Evolutionary conservation across 2,797 vertebrate genomes (phyloP).

Genomic region (Scolopax bukidnonensis): DNA sequence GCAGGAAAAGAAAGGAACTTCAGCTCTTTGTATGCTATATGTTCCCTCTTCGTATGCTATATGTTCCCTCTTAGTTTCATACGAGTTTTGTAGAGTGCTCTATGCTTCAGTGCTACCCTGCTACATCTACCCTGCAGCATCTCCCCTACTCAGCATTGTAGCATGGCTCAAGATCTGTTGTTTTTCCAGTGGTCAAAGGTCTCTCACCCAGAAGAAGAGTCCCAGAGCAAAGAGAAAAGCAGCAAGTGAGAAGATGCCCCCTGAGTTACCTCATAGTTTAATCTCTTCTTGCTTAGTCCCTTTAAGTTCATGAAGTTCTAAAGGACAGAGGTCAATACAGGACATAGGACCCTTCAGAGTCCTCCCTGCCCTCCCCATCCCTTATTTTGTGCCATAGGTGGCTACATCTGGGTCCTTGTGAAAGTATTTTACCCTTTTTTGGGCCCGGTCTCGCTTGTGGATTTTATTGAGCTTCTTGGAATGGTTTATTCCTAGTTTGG

Average conservation of each 20-base stretch:
- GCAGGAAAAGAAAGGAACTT: neutral
- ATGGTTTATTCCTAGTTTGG: conserved; percentile 89
- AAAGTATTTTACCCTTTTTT: conserved; percentile 81
- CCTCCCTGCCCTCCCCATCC: neutral
- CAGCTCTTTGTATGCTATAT: neutral
- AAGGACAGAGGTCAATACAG: neutral
- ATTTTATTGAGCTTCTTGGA: conserved; percentile 87
- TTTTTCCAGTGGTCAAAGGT: neutral
- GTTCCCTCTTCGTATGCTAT: neutral
- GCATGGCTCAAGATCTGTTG: neutral
- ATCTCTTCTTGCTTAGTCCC: neutral
- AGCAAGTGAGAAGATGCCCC: neutral
- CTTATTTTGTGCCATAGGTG: neutral
- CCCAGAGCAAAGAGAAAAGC: neutral
- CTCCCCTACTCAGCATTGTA: neutral
- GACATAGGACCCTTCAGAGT: neutral
- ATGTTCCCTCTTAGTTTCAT: neutral
- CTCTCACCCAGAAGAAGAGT: neutral
- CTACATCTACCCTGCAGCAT: neutral
- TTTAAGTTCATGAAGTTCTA: neutral
- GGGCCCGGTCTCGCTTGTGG: conserved; percentile 85
- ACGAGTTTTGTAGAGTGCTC: neutral
- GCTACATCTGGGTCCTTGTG: neutral
- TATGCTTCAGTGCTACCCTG: neutral
- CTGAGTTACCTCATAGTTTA: neutral